Base-by-base conservation (phyloP, 2,797 vertebrate genomes). In the Lithobates sylvaticus region DNA sequence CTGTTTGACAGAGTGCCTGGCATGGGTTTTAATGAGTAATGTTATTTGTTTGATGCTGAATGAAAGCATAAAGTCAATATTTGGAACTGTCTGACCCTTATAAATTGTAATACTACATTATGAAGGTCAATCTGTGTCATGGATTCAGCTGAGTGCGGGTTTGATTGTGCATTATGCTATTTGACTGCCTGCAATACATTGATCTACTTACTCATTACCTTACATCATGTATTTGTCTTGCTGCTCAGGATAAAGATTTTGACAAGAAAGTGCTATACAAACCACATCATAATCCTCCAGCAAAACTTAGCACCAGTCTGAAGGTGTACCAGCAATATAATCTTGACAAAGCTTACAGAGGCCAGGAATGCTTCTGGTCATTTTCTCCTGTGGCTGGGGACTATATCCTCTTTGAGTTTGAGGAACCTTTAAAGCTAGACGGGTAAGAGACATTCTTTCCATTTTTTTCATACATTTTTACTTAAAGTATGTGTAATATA, bases 171-270 rank as follows among this genome's bases (percentile, higher is more conserved):
- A 21, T 72, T 72, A 72, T 42, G 18, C 21, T 64, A 5, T 15
- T 44, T 67, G 34, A 18, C 29, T 76, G 8, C 26, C 10, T 78
- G 39, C 36, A 67, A 10, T 69, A 6, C 39, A 47, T 36, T 47
- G 42, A 39, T 27, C 16, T 74, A 10, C 80, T 23, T 23, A 61
- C 34, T 65, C 15, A 82, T 76, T 65, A 34, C 39, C 23, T 54
- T 54, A 50, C 47, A 72, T 34, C 27, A 18, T 29, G 21, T n/a
- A 69, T 26, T 21, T 64, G 39, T 72, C 9, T 89, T 85, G 21
- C 78, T 50, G 86, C 74, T 88, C 78, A 97, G 96, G 96, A 97
- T 90, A 92, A 93, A 89, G 95, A 96, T 90, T 97, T 97, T 93
- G 94, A 90, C 69, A 93, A 90, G 77, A 92, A 88, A 78, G 8